Evolutionary conservation across 2,888 invertebrate genomes (phyloP), one percentile per base, ranked within the genome.

Genomic region (Lutraria lutraria): DNA sequence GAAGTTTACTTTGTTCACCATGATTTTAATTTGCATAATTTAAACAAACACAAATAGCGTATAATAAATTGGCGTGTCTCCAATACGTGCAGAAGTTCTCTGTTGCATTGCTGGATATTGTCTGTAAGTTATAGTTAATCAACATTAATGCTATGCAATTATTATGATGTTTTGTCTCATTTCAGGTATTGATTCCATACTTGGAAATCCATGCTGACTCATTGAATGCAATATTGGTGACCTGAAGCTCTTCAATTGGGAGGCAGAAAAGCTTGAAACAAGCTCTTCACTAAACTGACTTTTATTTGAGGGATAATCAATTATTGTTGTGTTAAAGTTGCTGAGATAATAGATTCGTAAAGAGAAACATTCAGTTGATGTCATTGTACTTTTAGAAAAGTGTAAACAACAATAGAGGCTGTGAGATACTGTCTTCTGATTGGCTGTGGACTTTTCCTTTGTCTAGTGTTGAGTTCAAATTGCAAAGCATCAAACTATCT

Each of bases 331-430:
- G 76, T 15, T 76, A 76, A 76, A 34, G 16, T 31, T 31, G 13
- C 76, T 6, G 8, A 43, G 43, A 43, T 43, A 43, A 43, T 4
- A 76, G 76, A 31, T 31, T 76, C 12, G 56, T 12, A 15, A 31
- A 19, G 76, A 76, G 76, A 76, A 31, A 34, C 29, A 43, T 76
- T 31, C 8, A 76, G 76, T 31, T 34, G 31, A 34, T 76, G 76
- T 31, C 19, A 76, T 76, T 34, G 34, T 76, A 34, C 31, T 31
- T 31, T 12, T 12, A 31, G 76, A 76, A 76, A 76, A 76, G 76
- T 76, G 76, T 76, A 76, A 76, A 76, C 76, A 76, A 76, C 31
- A 68, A 68, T 68, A 68, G 63, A 68, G 76, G 31, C 76, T 19
- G 76, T 76, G 34, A 76, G 31, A 76, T 34, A 31, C 76, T 76